Evolutionary conservation across 2,797 vertebrate genomes (phyloP).

Genomic region (Cossypha polioptera): DNA sequence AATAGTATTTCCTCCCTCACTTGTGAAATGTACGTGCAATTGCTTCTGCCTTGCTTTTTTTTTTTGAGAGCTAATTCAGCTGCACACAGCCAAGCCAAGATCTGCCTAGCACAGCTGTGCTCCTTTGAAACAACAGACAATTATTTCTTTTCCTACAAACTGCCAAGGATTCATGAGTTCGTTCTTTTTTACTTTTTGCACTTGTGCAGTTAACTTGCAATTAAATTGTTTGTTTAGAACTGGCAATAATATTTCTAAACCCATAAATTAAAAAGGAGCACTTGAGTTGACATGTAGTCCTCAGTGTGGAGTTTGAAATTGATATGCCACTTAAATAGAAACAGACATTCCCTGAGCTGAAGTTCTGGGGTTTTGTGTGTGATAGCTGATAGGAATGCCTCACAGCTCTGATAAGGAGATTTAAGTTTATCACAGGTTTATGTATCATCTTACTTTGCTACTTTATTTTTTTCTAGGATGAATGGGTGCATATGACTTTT

Average conservation of each 20-base stretch:
- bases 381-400: neutral
- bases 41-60: neutral
- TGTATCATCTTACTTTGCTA: neutral
- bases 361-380: neutral
- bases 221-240: neutral
- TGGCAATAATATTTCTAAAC: neutral
- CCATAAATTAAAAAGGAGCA: neutral
- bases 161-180: neutral
- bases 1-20: neutral
- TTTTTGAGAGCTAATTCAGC: neutral
- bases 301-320: neutral
- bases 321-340: neutral
- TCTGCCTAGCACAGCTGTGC: neutral
- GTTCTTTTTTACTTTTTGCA: neutral
- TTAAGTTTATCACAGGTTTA: neutral
- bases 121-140: neutral
- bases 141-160: neutral
- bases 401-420: neutral
- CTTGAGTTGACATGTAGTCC: neutral
- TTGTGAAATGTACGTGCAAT: neutral
- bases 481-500: conserved; percentile 77
- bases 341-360: neutral
- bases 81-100: neutral
- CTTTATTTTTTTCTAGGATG: conserved; percentile 67
- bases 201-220: neutral